A percentile compares a stretch with the other conserved stretches of the same genome.
Evolutionary conservation across 1,140 invertebrate species (phyloP).

Genomic region (Drosophila paulistorum): DNA sequence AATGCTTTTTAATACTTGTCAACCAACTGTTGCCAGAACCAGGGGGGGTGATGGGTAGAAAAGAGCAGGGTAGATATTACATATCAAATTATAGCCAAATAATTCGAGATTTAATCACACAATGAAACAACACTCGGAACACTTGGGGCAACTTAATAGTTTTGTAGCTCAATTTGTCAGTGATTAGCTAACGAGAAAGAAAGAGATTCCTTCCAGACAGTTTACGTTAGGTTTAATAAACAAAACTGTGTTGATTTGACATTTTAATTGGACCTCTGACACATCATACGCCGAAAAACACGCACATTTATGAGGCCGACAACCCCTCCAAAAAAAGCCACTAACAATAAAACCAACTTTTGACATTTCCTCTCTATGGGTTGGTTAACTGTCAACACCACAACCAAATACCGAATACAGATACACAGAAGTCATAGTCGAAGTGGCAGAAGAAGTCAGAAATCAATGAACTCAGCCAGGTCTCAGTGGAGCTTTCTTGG

Average conservation of each 20-base stretch:
- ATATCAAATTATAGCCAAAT: conserved; percentile 41
- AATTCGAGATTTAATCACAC: conserved; percentile 9
- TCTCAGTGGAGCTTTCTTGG: conserved; percentile 47
- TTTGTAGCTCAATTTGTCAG: conserved; percentile 40
- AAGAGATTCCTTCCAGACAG: conserved; percentile 25
- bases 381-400: conserved; percentile 41
- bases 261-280: conserved; percentile 74
- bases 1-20: conserved; percentile 53
- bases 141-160: conserved; percentile 41
- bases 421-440: conserved; percentile 4
- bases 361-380: conserved; percentile 9
- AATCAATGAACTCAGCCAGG: conserved; percentile 69
- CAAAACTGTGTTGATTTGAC: conserved; percentile 75
- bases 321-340: neutral
- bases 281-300: conserved; percentile 17
- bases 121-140: conserved; percentile 34
- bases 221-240: conserved; percentile 52
- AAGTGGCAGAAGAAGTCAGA: conserved; percentile 38
- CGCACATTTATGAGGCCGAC: conserved; percentile 15
- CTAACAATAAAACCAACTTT: neutral
- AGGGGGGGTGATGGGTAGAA: too few relatives aligned
- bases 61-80: conserved; percentile 22
- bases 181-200: conserved; percentile 41
- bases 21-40: conserved; percentile 23
- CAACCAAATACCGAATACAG: neutral